phyloP scores from a whole-genome alignment of 1,140 invertebrate genomes.

The Heliconius hewitsoni region DNA sequence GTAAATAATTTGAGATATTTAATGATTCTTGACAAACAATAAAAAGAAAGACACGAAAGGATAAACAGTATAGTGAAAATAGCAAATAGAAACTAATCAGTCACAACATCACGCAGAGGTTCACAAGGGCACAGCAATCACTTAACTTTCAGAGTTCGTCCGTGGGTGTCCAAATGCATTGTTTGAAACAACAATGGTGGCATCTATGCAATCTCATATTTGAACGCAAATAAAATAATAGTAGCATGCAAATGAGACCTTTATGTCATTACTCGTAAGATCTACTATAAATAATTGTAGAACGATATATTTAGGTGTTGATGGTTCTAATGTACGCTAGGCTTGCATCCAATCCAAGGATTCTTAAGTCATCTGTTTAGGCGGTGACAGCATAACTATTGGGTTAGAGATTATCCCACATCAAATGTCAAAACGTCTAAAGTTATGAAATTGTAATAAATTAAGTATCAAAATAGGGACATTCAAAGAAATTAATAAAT shows the following conservation, averaged over 20 bases:
- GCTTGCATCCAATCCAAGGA: slow-evolving; percentile 66
- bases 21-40: too few relatives aligned
- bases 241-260: neutral
- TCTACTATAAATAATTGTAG: neutral
- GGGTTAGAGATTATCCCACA: slow-evolving; percentile 28
- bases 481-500: neutral
- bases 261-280: neutral
- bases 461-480: neutral
- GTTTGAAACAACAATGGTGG: slow-evolving; percentile 64
- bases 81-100: slow-evolving; percentile 34
- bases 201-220: slow-evolving; percentile 56
- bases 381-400: slow-evolving; percentile 48
- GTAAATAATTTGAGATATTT: too few relatives aligned
- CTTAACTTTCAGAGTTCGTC: slow-evolving; percentile 55
- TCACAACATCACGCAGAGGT: slow-evolving; percentile 49
- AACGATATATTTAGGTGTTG: neutral
- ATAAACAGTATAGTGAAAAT: neutral
- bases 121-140: slow-evolving; percentile 57
- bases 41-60: neutral
- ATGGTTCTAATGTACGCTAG: slow-evolving; percentile 56
- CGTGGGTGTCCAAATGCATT: slow-evolving; percentile 66
- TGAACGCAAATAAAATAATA: neutral
- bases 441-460: neutral
- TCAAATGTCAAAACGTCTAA: slow-evolving; percentile 8
- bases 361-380: slow-evolving; percentile 57